Base-by-base conservation (phyloP, 2,888 invertebrate genomes). In the Thera britannica region DNA sequence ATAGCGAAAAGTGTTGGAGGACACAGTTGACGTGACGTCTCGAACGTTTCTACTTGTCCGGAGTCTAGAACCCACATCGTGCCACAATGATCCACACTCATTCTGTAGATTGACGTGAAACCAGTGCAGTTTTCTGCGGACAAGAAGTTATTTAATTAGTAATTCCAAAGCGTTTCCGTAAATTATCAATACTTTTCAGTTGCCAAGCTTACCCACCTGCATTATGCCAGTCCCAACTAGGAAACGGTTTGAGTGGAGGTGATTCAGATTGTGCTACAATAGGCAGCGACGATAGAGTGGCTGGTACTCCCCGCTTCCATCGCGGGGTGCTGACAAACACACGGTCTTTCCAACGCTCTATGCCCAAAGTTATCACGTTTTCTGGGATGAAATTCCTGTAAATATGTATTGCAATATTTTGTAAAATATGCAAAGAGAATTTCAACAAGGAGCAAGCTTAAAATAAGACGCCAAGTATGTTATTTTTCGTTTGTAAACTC, bases 21-120 rank as follows among this genome's bases (percentile, higher is more conserved):
- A 78, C 97, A 97, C 2, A 96, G 86, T 79, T 96, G 96, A 51
- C 94, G 95, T 0, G 96, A 94, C 0, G 89, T 86, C 75, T 95
- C 95, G 12, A 95, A 95, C 0, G 96, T 95, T 80, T 97, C 95
- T 0, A 96, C 95, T 80, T 96, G 95, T 0, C 97, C 97, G 0
- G 97, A 96, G 85, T 97, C 97, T 38, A 97, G 93, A 0, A 97
- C 95, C 97, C 97, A 97, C 77, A 97, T 93, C 2, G 97, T 94
- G 61, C 96, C 96, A 78, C 97, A 97, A 57, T 95, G 95, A 84
- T 97, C 97, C 0, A 97, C 95, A 78, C 95, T 95, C 81, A 97
- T 94, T n/a, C 97, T 95, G 83, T 97, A 97, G 2, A 97, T 96
- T 0, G 97, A 97, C 0, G 96, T 96, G 65, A 97, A 90, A 51